Evolutionary conservation across 2,113 vertebrate species (phyloP).

Genomic region (Oncorhynchus clarkii): DNA sequence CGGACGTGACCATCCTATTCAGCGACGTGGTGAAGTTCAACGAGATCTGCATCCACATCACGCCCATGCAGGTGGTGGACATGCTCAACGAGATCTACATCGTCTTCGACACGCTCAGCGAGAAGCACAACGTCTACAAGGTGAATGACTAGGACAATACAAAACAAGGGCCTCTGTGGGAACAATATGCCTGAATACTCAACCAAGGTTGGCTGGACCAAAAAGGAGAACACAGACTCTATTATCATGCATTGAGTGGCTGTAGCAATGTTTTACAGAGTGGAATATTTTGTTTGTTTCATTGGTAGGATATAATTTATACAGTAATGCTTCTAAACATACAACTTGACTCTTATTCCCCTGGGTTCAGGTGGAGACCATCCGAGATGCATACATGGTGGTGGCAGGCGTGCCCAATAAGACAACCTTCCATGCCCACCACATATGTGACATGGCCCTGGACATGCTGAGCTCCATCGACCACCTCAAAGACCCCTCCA

Average conservation of each 20-base stretch:
- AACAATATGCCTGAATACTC: too few species aligned
- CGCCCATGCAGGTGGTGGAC: slow-evolving; percentile 78
- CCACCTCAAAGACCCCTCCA: slow-evolving; percentile 75
- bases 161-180: too few species aligned
- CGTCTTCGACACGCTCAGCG: slow-evolving; percentile 75
- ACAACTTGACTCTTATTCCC: too few species aligned
- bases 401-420: slow-evolving; percentile 77
- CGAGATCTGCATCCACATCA: slow-evolving; percentile 79
- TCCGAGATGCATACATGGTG: slow-evolving; percentile 76
- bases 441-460: slow-evolving; percentile 75
- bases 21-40: slow-evolving; percentile 77
- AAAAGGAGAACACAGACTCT: not conserved
- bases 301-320: too few species aligned
- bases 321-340: too few species aligned
- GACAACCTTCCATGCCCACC: slow-evolving; percentile 74
- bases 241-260: too few species aligned
- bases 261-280: too few species aligned
- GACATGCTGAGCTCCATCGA: slow-evolving; percentile 78
- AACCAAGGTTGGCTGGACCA: too few species aligned
- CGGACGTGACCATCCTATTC: slow-evolving; percentile 75
- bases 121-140: slow-evolving; percentile 80
- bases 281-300: too few species aligned
- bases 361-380: slow-evolving; percentile 68
- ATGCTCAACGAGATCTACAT: slow-evolving; percentile 80
- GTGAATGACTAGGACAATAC: slow-evolving; percentile 24